Evolutionary conservation across 1,140 invertebrate genomes (phyloP).

Genomic region (Daktulosphaira vitifoliae): DNA sequence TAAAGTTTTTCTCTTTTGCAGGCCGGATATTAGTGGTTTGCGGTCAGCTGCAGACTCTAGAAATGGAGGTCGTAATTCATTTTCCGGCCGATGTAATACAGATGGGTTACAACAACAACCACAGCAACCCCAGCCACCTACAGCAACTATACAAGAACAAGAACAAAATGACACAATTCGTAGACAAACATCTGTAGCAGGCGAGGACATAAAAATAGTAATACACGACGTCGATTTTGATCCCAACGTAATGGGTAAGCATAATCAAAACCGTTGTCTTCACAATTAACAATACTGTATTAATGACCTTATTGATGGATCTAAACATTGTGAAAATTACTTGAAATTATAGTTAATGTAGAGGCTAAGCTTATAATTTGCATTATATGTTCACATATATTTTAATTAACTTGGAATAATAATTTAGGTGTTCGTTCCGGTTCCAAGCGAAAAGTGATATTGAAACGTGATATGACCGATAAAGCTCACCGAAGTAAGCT

Average conservation of each 20-base stretch:
- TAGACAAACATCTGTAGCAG: conserved; percentile 74
- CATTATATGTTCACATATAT: no score
- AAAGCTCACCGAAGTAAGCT: conserved; percentile 75
- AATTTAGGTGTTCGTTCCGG: conserved; percentile 47
- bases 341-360: no score
- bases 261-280: no score
- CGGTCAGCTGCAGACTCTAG: background rate
- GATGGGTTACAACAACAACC: conserved; percentile 36
- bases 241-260: conserved; percentile 26
- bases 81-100: background rate
- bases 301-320: no score
- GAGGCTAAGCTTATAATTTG: no score
- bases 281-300: no score
- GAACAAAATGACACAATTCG: conserved; percentile 45
- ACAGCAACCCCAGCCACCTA: conserved; percentile 41
- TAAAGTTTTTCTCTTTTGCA: background rate
- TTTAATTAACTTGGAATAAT: no score
- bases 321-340: no score
- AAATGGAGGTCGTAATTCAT: background rate
- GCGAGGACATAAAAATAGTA: conserved; percentile 84
- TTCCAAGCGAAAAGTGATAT: conserved; percentile 60
- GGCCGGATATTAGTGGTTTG: conserved; percentile 22
- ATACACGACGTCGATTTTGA: conserved; percentile 79
- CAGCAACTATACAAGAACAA: conserved; percentile 35
- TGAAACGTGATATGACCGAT: conserved; percentile 69